Conservation (phyloP, 1,140 invertebrate genomes). For the Samia ricini region DNA sequence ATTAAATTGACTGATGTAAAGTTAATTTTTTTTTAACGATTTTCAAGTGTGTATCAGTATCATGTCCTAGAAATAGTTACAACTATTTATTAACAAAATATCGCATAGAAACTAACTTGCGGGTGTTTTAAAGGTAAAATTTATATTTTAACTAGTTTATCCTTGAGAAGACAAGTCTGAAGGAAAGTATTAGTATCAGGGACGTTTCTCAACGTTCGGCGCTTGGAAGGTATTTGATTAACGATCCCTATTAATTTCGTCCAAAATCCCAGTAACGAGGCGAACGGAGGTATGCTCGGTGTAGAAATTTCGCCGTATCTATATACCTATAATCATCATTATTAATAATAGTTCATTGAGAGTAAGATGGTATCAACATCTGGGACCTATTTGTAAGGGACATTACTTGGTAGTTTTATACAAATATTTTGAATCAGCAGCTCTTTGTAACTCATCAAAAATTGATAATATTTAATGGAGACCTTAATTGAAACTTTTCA, state of each 20-base stretch:
- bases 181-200: constrained; percentile 31
- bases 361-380: constrained; percentile 27
- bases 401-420: constrained; percentile 18
- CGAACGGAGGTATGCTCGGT: constrained; percentile 26
- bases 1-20: too few species aligned
- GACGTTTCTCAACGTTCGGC: constrained; percentile 32
- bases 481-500: too few species aligned
- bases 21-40: too few species aligned
- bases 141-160: background rate
- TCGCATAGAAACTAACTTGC: too few species aligned
- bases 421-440: background rate
- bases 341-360: constrained; percentile 36
- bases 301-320: constrained; percentile 29
- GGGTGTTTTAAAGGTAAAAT: background rate
- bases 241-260: constrained; percentile 51
- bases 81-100: too few species aligned
- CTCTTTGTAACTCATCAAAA: too few species aligned
- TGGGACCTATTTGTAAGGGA: constrained; percentile 15
- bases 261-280: constrained; percentile 47
- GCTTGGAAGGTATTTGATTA: constrained; percentile 48
- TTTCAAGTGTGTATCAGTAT: too few species aligned
- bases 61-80: too few species aligned
- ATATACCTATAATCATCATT: constrained; percentile 31
- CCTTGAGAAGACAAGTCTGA: background rate
- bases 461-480: too few species aligned